These are phyloP conservation scores for Grapholita molesta DNA, from an alignment of 1,140 invertebrate species.

Conservation along the genomic window DNA sequence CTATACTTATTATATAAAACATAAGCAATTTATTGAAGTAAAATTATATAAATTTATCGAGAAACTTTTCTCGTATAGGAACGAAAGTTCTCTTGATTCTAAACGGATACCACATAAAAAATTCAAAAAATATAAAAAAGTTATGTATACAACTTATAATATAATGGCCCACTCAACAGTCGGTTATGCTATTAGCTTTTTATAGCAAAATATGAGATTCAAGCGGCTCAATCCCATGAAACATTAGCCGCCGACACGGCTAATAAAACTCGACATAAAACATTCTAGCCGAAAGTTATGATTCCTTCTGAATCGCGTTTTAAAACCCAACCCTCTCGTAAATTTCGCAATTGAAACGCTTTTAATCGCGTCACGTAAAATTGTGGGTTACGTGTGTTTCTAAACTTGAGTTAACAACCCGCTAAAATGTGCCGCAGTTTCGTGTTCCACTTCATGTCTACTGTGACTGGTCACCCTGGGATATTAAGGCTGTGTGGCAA, in stretches of 20 bases:
- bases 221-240: background rate
- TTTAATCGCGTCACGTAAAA: slow-evolving; percentile 10
- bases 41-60: too few species aligned
- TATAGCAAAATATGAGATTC: background rate
- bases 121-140: too few species aligned
- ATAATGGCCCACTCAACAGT: background rate
- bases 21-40: too few species aligned
- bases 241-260: slow-evolving; percentile 10
- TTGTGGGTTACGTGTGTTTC: background rate
- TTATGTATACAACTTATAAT: too few species aligned
- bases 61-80: too few species aligned
- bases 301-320: slow-evolving; percentile 4
- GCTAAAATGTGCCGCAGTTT: background rate
- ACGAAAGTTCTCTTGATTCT: too few species aligned
- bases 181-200: background rate
- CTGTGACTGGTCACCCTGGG: too few species aligned
- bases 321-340: slow-evolving; percentile 12
- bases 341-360: slow-evolving; percentile 14
- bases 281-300: background rate
- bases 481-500: too few species aligned
- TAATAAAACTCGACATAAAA: slow-evolving; percentile 13
- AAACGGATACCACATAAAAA: too few species aligned
- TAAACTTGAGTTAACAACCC: background rate
- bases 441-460: background rate
- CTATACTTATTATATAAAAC: too few species aligned